Evolutionary conservation across 2,888 invertebrate genomes (phyloP).

Genomic region (Stenolophus ochropezus): DNA sequence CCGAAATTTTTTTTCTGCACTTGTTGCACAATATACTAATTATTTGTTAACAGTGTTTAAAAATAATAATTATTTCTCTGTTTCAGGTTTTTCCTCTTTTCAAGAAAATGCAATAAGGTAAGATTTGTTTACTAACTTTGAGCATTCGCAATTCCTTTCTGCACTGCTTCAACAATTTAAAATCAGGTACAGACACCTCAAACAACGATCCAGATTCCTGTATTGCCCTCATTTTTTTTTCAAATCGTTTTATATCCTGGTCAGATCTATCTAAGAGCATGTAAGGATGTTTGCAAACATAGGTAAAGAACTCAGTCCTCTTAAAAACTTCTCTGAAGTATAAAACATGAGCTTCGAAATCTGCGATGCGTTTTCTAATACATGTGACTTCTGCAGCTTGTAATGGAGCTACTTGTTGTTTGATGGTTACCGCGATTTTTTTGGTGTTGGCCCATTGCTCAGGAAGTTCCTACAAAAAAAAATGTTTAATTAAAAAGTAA

Average conservation of each 20-base stretch:
- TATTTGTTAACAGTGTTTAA: too few species aligned
- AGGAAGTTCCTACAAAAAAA: constrained; percentile 85
- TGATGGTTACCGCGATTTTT: constrained; percentile 91
- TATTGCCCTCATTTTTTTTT: constrained; percentile 89
- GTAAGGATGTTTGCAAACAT: constrained; percentile 84
- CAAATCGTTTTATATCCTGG: constrained; percentile 85
- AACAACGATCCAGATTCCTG: constrained; percentile 94
- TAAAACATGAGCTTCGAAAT: constrained; percentile 88
- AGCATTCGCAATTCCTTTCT: constrained; percentile 91
- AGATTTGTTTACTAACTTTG: constrained; percentile 79
- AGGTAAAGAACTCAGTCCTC: constrained; percentile 85
- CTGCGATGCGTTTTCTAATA: constrained; percentile 88
- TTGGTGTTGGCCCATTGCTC: constrained; percentile 97
- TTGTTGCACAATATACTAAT: too few species aligned
- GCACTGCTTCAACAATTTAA: constrained; percentile 93
- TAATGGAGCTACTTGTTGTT: constrained; percentile 95
- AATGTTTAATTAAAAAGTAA: neutral
- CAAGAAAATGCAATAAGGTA: too few species aligned
- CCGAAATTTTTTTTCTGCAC: too few species aligned
- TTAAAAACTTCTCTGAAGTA: constrained; percentile 93
- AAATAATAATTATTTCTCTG: too few species aligned
- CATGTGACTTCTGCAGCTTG: constrained; percentile 96
- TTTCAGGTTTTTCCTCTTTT: too few species aligned
- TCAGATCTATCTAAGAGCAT: constrained; percentile 85
- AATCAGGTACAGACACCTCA: constrained; percentile 96